A percentile compares a stretch with the other conserved stretches of the same genome.
These are phyloP conservation scores for Ceratosolen fusciceps DNA, from an alignment of 1,140 invertebrate species.

Conservation along the genomic window DNA sequence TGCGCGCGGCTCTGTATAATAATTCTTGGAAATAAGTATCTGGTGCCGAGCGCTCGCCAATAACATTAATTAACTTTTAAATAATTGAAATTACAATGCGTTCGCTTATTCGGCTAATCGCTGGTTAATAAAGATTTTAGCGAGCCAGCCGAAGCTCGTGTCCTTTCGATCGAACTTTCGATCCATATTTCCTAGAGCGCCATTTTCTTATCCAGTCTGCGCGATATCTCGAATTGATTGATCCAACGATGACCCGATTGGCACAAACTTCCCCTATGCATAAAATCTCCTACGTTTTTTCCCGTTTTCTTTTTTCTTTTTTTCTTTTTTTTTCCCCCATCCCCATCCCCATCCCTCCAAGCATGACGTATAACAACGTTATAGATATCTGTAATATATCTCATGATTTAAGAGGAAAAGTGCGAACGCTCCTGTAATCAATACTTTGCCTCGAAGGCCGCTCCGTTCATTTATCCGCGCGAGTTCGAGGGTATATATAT, in stretches of 20 bases:
- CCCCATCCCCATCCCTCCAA: not conserved
- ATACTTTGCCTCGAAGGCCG: not conserved
- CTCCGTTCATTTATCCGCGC: too few relatives aligned
- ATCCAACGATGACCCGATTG: conserved; percentile 12
- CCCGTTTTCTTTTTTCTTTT: too few relatives aligned
- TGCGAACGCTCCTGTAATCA: not conserved
- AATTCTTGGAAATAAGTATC: too few relatives aligned
- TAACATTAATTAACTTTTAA: too few relatives aligned
- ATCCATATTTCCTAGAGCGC: not conserved
- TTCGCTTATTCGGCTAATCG: too few relatives aligned
- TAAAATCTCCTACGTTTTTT: conserved; percentile 2
- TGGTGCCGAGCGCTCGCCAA: too few relatives aligned
- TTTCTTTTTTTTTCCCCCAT: too few relatives aligned
- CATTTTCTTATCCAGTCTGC: not conserved
- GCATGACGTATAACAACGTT: not conserved
- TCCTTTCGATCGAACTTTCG: not conserved
- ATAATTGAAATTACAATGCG: too few relatives aligned
- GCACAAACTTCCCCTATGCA: not conserved
- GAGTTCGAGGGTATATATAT: too few relatives aligned
- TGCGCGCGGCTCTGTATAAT: too few relatives aligned
- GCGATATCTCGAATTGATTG: conserved; percentile 4
- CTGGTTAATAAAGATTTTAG: too few relatives aligned
- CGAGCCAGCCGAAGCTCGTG: too few relatives aligned
- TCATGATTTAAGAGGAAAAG: conserved; percentile 21
- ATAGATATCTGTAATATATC: conserved; percentile 2